Base-by-base conservation (phyloP, 2,888 invertebrate genomes). In the Ormyrus pomaceus region DNA sequence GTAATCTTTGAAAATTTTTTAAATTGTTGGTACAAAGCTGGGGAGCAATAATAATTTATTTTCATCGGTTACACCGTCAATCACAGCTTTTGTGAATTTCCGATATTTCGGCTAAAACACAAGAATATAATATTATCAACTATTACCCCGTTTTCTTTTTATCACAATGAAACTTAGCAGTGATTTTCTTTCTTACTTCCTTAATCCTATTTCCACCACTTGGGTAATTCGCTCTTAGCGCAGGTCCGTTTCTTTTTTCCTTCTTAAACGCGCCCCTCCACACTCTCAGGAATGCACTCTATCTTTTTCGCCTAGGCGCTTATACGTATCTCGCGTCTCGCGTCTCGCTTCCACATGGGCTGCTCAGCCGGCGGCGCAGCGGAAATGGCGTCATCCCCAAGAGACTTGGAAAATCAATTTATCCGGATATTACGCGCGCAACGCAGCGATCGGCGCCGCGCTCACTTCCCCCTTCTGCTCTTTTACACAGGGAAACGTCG, bases 371-470 rank as follows among this genome's bases (percentile, higher is more conserved):
- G 51, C 0, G 11, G 59, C 19, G 2, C 34, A 2, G 34, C 34
- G 34, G 34, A 34, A 34, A 34, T 34, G 34, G 34, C 34, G 34
- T 59, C 6, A 7, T 2, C 65, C 61, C 45, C 66, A 9, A 50
- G 59, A 50, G 59, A 76, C 69, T 69, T 53, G 69, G 13, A 69
- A 76, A 76, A 69, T 76, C 76, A 76, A 76, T 69, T 76, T 69
- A 69, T 76, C n/a, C 62, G 69, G 61, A 62, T 69, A 61, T 69
- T 76, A 61, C 68, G 56, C 59, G 59, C 50, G 6, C 58, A 5
- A 7, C 8, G 13, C 13, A 11, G 34, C 68, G 9, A 50, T 13
- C 65, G 13, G 50, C 19, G 48, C 7, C n/a, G 34, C 34, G 34
- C 5, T 65, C 65, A 48, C 66, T n/a, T 13, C 8, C 9, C 51